These are phyloP conservation scores for Cheilosia vulpina DNA, from an alignment of 2,888 invertebrate species.

Conservation along the genomic window DNA sequence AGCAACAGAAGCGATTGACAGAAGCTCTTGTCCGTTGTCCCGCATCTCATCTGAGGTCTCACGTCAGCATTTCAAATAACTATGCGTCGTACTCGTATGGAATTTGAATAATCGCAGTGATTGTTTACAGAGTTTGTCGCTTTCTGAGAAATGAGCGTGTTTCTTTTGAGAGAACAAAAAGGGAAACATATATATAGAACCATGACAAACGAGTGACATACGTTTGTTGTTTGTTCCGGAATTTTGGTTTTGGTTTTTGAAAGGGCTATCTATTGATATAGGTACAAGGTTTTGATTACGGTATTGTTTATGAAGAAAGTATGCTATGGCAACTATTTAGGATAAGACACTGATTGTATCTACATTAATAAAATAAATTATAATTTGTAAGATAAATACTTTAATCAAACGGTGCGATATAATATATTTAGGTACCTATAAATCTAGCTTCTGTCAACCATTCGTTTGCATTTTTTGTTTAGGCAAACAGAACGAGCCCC, in stretches of 20 bases:
- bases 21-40: slow-evolving; percentile 38
- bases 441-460: too few species aligned
- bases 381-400: too few species aligned
- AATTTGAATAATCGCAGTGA: slow-evolving; percentile 49
- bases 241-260: background rate
- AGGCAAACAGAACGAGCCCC: too few species aligned
- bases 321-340: too few species aligned
- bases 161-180: background rate
- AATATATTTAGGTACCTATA: too few species aligned
- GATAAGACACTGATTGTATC: too few species aligned
- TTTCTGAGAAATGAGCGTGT: slow-evolving; percentile 50
- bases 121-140: slow-evolving; percentile 59
- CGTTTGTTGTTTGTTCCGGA: slow-evolving; percentile 50
- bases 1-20: slow-evolving; percentile 30
- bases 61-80: slow-evolving; percentile 49
- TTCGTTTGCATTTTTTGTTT: too few species aligned
- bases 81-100: slow-evolving; percentile 11
- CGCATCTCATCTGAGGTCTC: slow-evolving; percentile 57
- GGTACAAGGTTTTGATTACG: too few species aligned
- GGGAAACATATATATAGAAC: background rate
- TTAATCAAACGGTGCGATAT: too few species aligned
- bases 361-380: too few species aligned
- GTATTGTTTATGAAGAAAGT: too few species aligned
- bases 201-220: slow-evolving; percentile 38
- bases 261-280: too few species aligned